Percentiles rank a stretch among this genome's conserved stretches.
Conservation (phyloP, 2,797 vertebrate species). For the Crenuchus spilurus region DNA sequence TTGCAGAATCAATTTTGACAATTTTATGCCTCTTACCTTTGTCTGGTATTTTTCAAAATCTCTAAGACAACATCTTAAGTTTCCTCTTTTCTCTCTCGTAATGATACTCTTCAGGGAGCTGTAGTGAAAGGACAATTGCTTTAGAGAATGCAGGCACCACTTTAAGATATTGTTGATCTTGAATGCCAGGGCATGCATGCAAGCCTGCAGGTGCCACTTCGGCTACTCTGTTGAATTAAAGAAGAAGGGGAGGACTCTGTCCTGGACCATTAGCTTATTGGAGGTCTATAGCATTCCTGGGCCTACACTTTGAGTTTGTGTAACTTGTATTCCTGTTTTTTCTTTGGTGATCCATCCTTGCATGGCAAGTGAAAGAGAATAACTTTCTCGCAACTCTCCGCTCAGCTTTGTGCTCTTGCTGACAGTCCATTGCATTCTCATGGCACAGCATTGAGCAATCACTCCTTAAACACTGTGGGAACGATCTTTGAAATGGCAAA, state of each 20-base stretch:
- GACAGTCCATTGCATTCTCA: conserved; percentile 14
- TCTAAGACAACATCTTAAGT: neutral
- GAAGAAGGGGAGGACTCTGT: conserved; percentile 26
- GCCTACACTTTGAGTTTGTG: neutral
- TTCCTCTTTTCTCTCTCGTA: neutral
- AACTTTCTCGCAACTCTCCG: conserved; percentile 7
- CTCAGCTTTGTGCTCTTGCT: neutral
- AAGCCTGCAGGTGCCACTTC: conserved; percentile 34
- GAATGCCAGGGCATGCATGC: conserved; percentile 19
- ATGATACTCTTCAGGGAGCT: conserved; percentile 5
- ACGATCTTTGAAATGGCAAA: conserved; percentile 41
- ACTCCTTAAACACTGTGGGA: conserved; percentile 37
- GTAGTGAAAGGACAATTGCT: conserved; percentile 18
- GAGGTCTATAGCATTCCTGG: conserved; percentile 23
- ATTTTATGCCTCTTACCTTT: conserved; percentile 1
- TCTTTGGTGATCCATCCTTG: neutral
- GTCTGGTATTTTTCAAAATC: conserved; percentile 5
- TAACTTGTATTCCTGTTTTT: conserved; percentile 8
- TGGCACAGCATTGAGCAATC: neutral
- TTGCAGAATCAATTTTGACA: conserved; percentile 23
- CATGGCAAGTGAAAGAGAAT: neutral
- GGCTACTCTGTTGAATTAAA: conserved; percentile 51
- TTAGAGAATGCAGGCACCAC: neutral
- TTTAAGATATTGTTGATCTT: conserved; percentile 41
- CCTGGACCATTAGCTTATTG: conserved; percentile 57